These are phyloP conservation scores for Agriopis aurantiaria DNA, from an alignment of 2,888 invertebrate species.

Conservation along the genomic window DNA sequence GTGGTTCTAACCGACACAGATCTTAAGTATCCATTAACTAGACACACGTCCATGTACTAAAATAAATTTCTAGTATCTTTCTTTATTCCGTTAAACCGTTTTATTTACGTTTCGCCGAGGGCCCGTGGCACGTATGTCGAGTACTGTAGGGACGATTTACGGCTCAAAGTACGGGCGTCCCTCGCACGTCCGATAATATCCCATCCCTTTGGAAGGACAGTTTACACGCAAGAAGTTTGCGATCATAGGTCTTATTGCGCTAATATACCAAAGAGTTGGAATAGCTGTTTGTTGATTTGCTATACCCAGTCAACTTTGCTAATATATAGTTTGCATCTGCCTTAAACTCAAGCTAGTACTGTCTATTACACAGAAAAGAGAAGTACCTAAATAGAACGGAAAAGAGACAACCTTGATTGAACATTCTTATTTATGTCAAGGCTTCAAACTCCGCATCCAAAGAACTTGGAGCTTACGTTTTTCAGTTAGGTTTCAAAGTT, in stretches of 20 bases:
- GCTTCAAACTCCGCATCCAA: too few species aligned
- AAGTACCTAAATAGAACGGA: too few species aligned
- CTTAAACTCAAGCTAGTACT: too few species aligned
- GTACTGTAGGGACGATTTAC: constrained; percentile 45
- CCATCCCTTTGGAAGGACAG: constrained; percentile 26
- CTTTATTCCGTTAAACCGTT: constrained; percentile 35
- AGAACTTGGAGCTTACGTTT: too few species aligned
- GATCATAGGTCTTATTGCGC: background rate
- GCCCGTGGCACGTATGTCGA: constrained; percentile 37
- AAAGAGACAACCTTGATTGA: too few species aligned
- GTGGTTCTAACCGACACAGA: background rate
- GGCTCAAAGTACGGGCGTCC: constrained; percentile 37
- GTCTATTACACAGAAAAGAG: too few species aligned
- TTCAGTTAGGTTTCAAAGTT: too few species aligned
- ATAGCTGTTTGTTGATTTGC: too few species aligned
- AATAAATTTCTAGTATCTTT: constrained; percentile 37
- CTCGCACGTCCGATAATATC: constrained; percentile 47
- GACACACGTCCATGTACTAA: background rate
- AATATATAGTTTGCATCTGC: too few species aligned
- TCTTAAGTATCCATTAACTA: background rate
- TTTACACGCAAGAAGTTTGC: constrained; percentile 26
- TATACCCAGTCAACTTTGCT: too few species aligned
- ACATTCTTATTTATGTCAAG: too few species aligned
- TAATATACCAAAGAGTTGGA: background rate
- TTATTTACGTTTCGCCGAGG: constrained; percentile 36